These are phyloP conservation scores for Gymnothorax reevesii DNA, from an alignment of 2,797 vertebrate species.

Conservation along the genomic window DNA sequence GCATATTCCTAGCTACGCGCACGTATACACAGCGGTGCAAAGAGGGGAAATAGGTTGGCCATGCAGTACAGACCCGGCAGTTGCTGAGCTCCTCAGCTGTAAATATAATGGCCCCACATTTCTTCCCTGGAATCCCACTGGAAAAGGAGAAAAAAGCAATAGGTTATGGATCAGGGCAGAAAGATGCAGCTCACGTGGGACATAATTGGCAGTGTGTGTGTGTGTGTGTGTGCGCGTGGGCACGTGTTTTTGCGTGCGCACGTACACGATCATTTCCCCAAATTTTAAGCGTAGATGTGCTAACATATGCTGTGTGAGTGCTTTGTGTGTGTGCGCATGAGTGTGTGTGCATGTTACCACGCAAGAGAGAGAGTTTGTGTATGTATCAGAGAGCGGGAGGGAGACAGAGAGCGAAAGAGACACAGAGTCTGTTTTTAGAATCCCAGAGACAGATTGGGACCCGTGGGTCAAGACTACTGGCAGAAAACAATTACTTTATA, in stretches of 20 bases:
- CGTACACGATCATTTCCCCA: neutral
- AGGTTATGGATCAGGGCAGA: neutral
- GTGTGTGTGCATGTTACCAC: neutral
- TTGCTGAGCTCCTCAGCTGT: conserved; percentile 89
- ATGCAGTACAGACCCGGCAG: conserved; percentile 79
- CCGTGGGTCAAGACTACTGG: neutral
- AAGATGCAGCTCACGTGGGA: conserved; percentile 16
- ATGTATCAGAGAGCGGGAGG: neutral
- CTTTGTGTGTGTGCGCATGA: neutral
- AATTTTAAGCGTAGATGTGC: conserved; percentile 14
- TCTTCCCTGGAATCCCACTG: conserved; percentile 88
- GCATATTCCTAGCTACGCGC: neutral
- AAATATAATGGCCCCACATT: conserved; percentile 84
- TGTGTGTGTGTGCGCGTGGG: neutral
- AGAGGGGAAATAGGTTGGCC: neutral
- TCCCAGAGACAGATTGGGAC: neutral
- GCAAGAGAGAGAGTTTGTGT: neutral
- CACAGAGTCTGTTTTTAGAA: neutral
- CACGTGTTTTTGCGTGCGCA: conserved; percentile 6
- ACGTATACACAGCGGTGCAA: neutral
- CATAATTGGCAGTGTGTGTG: neutral
- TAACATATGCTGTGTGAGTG: conserved; percentile 26
- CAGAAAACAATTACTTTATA: conserved; percentile 5
- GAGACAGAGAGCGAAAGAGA: neutral
- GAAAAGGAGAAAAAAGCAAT: conserved; percentile 8